Evolutionary conservation across 2,797 vertebrate genomes (phyloP), one percentile per base, ranked within the genome.

Genomic region (Jordanella pulchra): DNA sequence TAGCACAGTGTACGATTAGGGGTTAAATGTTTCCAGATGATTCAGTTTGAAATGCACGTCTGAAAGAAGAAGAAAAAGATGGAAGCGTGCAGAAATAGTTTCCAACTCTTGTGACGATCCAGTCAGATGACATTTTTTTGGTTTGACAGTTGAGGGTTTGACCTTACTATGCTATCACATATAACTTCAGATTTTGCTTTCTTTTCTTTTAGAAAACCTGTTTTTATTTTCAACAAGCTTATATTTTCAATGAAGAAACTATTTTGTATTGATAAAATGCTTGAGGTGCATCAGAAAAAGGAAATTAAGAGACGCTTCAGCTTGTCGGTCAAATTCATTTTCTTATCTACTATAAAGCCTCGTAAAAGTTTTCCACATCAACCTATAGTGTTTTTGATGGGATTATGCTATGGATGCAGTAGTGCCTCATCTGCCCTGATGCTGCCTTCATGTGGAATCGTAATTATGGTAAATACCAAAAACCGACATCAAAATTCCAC

Each of bases 1-100:
- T 25, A 63, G 5, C 60, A 25, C 30, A 23, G 21, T 63, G 58
- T 39, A 30, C 11, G 58, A 61, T n/a, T 42, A 44, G 23, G 35
- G 51, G 4, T 17, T 51, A 53, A 54, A 44, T 72, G 69, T 71
- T 64, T 72, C 48, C 60, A 72, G 60, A 51, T 51, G 47, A 42
- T 17, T 64, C n/a, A 12, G 39, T 23, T 51, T n/a, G 18, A 53
- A 71, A 63, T 14, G 13, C 5, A 14, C 18, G 53, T 51, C 48
- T n/a, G n/a, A n/a, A n/a, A n/a, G n/a, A 28, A 23, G 11, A 64
- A 53, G 35, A 30, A 44, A n/a, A n/a, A 23, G 17, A 4, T 53
- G 30, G 55, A 51, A 39, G 50, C 35, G 27, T 42, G 32, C 25
- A 68, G 39, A 48, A 48, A 18, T 48, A 48, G 5, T 48, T 48